Conservation (phyloP, 2,888 invertebrate species). For the Diarsia brunnea region DNA sequence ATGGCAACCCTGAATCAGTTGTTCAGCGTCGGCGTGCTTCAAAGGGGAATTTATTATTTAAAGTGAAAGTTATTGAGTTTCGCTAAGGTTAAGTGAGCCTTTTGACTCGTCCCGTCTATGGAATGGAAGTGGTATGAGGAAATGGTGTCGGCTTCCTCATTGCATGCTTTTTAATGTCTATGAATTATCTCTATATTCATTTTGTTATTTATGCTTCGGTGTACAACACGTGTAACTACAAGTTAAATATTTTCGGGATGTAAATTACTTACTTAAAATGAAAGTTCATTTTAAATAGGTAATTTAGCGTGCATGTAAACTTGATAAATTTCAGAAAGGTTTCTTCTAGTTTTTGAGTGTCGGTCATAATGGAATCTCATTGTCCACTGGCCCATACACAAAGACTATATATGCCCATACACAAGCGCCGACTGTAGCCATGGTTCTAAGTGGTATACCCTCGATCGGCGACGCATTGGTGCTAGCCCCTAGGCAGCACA, state of each 20-base stretch:
- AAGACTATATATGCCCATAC: too few relatives aligned
- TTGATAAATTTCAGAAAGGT: neutral
- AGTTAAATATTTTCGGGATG: neutral
- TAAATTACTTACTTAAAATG: too few relatives aligned
- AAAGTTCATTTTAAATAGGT: neutral
- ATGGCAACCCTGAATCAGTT: constrained; percentile 83
- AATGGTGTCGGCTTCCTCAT: constrained; percentile 77
- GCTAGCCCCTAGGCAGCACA: constrained; percentile 23
- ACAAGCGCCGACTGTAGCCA: neutral
- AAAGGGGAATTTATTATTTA: constrained; percentile 89
- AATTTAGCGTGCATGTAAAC: neutral
- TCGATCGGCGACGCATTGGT: neutral
- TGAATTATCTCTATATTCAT: constrained; percentile 42
- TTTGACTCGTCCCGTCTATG: constrained; percentile 81
- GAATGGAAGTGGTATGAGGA: constrained; percentile 73
- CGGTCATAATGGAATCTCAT: neutral
- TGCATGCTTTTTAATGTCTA: constrained; percentile 74
- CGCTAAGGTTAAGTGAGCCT: constrained; percentile 89
- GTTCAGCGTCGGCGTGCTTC: constrained; percentile 82
- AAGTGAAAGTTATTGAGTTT: constrained; percentile 90
- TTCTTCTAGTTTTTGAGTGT: neutral
- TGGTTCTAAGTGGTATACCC: constrained; percentile 14
- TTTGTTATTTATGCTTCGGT: neutral
- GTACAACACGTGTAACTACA: neutral
- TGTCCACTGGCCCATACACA: neutral